Conservation (phyloP, 2,888 invertebrate genomes). For the Drosophila planitibia region DNA sequence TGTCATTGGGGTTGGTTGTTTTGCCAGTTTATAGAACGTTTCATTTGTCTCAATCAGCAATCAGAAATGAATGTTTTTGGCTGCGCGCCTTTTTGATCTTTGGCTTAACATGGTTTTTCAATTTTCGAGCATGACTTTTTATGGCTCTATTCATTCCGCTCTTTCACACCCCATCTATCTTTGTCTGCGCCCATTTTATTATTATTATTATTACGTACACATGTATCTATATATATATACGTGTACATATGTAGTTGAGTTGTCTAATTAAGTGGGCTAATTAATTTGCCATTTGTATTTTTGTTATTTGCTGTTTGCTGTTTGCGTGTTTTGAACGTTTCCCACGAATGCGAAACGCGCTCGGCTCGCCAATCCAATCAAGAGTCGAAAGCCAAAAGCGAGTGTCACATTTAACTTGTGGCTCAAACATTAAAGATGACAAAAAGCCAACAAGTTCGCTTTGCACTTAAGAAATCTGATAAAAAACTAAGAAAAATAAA, state of each 20-base stretch:
- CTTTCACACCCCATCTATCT: conserved; percentile 14
- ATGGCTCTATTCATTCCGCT: conserved; percentile 67
- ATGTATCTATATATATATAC: background rate
- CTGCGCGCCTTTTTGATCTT: conserved; percentile 53
- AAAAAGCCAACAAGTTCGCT: conserved; percentile 82
- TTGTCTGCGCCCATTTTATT: conserved; percentile 27
- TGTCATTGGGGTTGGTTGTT: conserved; percentile 29
- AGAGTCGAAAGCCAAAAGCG: conserved; percentile 45
- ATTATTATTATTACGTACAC: background rate
- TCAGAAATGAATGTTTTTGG: conserved; percentile 59
- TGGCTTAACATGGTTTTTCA: conserved; percentile 75
- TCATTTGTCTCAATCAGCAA: conserved; percentile 78
- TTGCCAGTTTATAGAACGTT: conserved; percentile 72
- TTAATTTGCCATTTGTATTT: conserved; percentile 55
- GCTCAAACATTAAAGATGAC: conserved; percentile 81
- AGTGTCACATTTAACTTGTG: conserved; percentile 81
- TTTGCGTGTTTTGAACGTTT: conserved; percentile 37
- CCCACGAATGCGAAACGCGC: conserved; percentile 61
- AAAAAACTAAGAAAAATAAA: conserved; percentile 33
- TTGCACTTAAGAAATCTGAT: conserved; percentile 79
- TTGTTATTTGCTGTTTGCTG: conserved; percentile 12
- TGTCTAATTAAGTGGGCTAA: conserved; percentile 48
- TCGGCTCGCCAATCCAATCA: conserved; percentile 57
- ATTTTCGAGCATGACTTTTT: conserved; percentile 72
- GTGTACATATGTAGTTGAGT: conserved; percentile 19